Evolutionary conservation across 2,888 invertebrate species (phyloP).

Genomic region (Trissolcus japonicus): DNA sequence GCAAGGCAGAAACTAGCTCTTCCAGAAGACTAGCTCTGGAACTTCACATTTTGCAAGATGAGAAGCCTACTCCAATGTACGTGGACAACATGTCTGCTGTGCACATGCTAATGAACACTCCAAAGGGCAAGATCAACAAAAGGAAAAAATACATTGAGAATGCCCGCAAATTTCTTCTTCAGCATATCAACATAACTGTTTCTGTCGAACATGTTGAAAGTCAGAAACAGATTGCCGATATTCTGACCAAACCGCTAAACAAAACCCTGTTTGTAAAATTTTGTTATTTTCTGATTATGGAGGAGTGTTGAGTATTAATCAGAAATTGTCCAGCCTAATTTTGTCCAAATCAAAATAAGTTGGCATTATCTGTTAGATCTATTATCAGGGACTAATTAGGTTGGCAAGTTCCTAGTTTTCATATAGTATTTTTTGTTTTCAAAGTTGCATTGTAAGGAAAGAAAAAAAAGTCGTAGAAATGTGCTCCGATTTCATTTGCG

Average conservation of each 20-base stretch:
- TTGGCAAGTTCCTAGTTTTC: background rate
- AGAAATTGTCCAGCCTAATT: background rate
- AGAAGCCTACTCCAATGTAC: background rate
- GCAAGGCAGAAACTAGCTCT: no score
- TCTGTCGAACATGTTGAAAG: background rate
- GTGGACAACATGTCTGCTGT: no score
- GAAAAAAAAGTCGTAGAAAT: background rate
- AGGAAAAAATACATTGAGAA: background rate
- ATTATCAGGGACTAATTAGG: no score
- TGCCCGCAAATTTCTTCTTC: background rate
- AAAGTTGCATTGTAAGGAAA: background rate
- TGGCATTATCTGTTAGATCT: no score
- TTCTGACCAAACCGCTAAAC: background rate
- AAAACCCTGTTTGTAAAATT: background rate
- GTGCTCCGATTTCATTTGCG: constrained; percentile 1
- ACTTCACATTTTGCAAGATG: background rate
- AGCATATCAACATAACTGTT: background rate
- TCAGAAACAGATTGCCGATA: background rate
- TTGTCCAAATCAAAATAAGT: background rate
- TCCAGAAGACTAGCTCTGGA: background rate
- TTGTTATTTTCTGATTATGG: background rate
- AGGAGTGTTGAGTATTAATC: background rate
- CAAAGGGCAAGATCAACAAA: background rate
- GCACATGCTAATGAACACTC: background rate
- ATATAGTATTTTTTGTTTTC: background rate